Conservation (phyloP, 2,113 vertebrate species). For the Daboia siamensis region DNA sequence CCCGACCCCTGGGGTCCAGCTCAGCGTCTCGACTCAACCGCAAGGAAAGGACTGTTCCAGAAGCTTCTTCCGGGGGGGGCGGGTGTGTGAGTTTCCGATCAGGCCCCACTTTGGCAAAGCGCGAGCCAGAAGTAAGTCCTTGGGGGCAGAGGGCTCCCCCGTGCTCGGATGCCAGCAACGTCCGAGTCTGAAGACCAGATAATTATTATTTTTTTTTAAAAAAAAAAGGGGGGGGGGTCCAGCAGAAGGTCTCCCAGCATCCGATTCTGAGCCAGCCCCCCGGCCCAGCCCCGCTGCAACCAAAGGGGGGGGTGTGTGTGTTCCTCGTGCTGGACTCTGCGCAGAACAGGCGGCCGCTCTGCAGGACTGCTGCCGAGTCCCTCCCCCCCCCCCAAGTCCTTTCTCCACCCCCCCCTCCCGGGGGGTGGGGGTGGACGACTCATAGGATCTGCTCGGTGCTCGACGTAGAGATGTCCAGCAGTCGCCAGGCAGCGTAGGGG, state of each 20-base stretch:
- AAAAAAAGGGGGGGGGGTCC: not conserved
- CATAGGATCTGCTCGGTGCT: slow-evolving; percentile 93
- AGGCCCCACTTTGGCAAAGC: not conserved
- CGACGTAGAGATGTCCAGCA: slow-evolving; percentile 90
- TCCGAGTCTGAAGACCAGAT: not conserved
- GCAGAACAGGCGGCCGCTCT: not conserved
- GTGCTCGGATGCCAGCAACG: not conserved
- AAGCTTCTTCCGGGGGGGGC: not conserved
- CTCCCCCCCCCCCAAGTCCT: not conserved
- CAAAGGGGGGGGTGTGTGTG: not conserved
- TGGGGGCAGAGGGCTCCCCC: not conserved
- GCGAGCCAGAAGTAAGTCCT: too few relatives aligned
- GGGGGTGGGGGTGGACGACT: slow-evolving; percentile 13
- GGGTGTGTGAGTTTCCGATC: not conserved
- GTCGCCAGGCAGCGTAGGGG: slow-evolving; percentile 88
- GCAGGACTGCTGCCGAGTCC: fast-evolving
- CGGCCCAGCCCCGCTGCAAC: not conserved
- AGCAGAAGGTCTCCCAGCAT: not conserved
- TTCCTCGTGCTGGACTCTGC: not conserved
- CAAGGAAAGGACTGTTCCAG: not conserved
- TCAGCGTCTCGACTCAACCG: fast-evolving
- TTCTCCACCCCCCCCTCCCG: too few relatives aligned
- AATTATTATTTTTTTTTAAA: too few relatives aligned
- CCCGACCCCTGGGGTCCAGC: fast-evolving
- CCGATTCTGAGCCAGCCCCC: not conserved